Conservation (phyloP, 1,140 invertebrate genomes). For the Teleogryllus occipitalis region DNA sequence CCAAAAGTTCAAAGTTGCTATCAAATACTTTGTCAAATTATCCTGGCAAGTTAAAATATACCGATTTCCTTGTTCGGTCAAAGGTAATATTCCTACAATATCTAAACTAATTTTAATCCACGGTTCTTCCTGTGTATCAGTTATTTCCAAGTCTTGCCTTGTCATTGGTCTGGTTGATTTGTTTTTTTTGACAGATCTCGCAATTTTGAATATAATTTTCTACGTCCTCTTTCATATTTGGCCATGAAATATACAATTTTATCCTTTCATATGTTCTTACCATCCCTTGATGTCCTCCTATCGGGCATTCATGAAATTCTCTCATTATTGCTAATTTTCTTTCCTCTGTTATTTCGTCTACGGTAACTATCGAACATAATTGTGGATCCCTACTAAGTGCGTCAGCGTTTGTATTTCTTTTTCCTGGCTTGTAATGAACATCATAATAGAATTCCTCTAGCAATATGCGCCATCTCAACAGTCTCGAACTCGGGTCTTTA, state of each 20-base stretch:
- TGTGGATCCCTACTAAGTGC: constrained; percentile 25
- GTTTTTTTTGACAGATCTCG: constrained; percentile 19
- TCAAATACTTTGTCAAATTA: constrained; percentile 15
- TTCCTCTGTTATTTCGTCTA: not conserved
- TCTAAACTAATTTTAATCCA: constrained; percentile 15
- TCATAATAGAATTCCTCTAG: constrained; percentile 41
- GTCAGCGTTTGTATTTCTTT: constrained; percentile 32
- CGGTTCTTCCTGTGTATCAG: not conserved
- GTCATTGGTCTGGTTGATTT: not conserved
- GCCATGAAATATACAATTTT: constrained; percentile 11
- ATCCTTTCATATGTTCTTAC: constrained; percentile 12
- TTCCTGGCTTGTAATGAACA: constrained; percentile 36
- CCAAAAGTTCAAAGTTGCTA: too few relatives aligned
- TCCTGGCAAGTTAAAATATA: constrained; percentile 19
- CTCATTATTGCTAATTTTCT: not conserved
- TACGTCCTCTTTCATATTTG: constrained; percentile 15
- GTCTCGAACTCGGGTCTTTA: constrained; percentile 38
- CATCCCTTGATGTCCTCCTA: constrained; percentile 18
- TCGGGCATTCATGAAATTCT: constrained; percentile 8
- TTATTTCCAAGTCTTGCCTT: constrained; percentile 16
- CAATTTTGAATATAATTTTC: constrained; percentile 18
- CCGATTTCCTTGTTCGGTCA: constrained; percentile 10
- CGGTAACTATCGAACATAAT: not conserved
- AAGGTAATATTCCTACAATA: constrained; percentile 18
- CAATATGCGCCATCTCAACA: constrained; percentile 42